phyloP scores from a whole-genome alignment of 2,797 vertebrate species.

The Mastacembelus armatus region DNA sequence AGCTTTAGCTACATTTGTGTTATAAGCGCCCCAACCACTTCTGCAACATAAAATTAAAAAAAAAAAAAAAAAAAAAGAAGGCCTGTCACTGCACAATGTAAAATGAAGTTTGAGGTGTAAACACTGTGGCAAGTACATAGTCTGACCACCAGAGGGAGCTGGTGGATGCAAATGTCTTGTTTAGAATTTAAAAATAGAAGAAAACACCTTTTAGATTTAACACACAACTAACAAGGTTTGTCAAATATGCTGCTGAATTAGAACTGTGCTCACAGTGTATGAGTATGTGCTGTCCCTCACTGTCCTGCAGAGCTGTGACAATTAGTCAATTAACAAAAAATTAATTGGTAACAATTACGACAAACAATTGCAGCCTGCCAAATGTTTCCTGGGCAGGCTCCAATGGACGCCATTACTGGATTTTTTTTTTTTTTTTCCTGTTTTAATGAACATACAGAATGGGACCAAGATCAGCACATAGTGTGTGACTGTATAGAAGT shows the following conservation, averaged over 20 bases:
- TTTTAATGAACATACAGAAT: neutral
- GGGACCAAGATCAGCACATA: neutral
- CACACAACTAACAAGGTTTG: neutral
- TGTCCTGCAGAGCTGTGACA: neutral
- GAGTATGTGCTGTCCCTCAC: neutral
- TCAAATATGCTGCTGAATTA: neutral
- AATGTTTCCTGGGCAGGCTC: too few relatives aligned
- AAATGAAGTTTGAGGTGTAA: neutral
- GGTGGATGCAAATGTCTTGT: too few relatives aligned
- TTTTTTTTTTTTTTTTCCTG: too few relatives aligned
- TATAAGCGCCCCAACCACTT: too few relatives aligned
- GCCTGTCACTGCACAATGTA: neutral
- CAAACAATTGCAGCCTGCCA: too few relatives aligned
- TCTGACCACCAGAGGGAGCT: conserved; percentile 15
- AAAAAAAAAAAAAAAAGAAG: too few relatives aligned
- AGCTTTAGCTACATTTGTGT: neutral
- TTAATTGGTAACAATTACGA: neutral
- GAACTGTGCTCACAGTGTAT: neutral
- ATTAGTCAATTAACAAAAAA: neutral
- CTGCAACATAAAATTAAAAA: too few relatives aligned
- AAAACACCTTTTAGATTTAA: neutral
- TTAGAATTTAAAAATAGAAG: too few relatives aligned
- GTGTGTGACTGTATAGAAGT: neutral
- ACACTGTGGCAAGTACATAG: neutral
- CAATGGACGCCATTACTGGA: neutral